These are phyloP conservation scores for Lasioglossum albipes DNA, from an alignment of 1,140 invertebrate genomes.

Conservation along the genomic window DNA sequence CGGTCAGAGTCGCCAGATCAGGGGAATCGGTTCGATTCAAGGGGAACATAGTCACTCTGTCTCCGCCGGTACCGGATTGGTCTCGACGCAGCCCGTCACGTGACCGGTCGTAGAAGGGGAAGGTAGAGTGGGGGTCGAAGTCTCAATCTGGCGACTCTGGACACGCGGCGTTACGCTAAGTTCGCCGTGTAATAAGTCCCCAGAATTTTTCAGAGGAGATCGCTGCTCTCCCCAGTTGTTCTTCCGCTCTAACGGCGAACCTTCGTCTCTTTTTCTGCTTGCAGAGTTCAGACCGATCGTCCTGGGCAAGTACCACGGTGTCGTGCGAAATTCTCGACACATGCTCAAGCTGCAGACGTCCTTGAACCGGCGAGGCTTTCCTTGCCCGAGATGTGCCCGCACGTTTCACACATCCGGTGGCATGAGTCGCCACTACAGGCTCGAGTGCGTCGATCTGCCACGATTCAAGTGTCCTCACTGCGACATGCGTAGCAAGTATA, in stretches of 20 bases:
- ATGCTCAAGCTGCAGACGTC: slow-evolving; percentile 46
- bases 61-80: too few relatives aligned
- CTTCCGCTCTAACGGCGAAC: slow-evolving; percentile 36
- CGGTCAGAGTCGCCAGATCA: too few relatives aligned
- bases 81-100: too few relatives aligned
- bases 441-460: slow-evolving; percentile 67
- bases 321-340: slow-evolving; percentile 41
- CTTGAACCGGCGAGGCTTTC: slow-evolving; percentile 49
- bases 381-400: slow-evolving; percentile 61
- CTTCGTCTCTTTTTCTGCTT: slow-evolving; percentile 64
- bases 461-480: slow-evolving; percentile 69
- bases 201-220: slow-evolving; percentile 2
- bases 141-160: too few relatives aligned
- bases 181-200: too few relatives aligned
- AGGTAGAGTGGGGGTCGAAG: too few relatives aligned
- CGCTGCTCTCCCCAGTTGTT: not conserved
- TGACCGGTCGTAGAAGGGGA: too few relatives aligned
- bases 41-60: too few relatives aligned
- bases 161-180: too few relatives aligned
- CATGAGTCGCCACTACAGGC: slow-evolving; percentile 64
- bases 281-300: slow-evolving; percentile 66
- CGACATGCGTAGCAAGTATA: slow-evolving; percentile 69
- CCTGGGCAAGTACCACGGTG: slow-evolving; percentile 56
- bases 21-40: too few relatives aligned
- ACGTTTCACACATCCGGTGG: slow-evolving; percentile 61